Percentiles rank a stretch among this genome's conserved stretches.
phyloP scores from a whole-genome alignment of 2,888 invertebrate species.

The Liodrosophila aerea region DNA sequence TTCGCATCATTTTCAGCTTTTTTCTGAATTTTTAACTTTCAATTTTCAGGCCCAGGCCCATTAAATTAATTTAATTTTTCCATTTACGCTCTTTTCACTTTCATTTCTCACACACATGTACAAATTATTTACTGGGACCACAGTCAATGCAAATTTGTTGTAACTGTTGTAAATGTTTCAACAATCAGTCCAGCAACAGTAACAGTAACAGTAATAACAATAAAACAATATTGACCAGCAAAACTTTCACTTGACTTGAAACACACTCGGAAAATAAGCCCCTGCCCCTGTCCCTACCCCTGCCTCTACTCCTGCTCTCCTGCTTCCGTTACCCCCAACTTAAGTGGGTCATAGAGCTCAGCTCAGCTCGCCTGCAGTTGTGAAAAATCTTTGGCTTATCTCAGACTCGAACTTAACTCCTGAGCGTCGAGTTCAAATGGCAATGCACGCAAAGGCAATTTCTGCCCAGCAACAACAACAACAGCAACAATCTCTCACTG shows the following conservation, averaged over 20 bases:
- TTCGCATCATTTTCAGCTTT: not conserved
- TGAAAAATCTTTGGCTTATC: constrained; percentile 46
- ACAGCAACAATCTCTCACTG: constrained; percentile 21
- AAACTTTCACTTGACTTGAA: constrained; percentile 68
- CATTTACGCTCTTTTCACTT: constrained; percentile 47
- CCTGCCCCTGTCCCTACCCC: constrained; percentile 16
- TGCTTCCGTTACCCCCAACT: constrained; percentile 27
- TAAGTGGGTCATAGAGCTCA: constrained; percentile 59
- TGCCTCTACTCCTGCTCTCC: not conserved
- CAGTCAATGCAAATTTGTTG: constrained; percentile 63
- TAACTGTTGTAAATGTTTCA: constrained; percentile 71
- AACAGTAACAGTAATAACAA: constrained; percentile 29
- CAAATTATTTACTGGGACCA: constrained; percentile 15
- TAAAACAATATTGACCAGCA: constrained; percentile 24
- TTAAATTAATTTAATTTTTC: constrained; percentile 44
- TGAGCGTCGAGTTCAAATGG: constrained; percentile 58
- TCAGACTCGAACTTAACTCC: constrained; percentile 39
- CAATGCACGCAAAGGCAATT: constrained; percentile 64
- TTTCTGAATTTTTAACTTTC: constrained; percentile 2
- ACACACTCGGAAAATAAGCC: constrained; percentile 6
- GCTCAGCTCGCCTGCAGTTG: constrained; percentile 22
- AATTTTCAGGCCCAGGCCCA: constrained; percentile 17
- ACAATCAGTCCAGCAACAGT: constrained; percentile 22
- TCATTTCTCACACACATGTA: constrained; percentile 50
- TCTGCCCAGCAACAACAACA: constrained; percentile 20